Base-by-base conservation (phyloP, 2,113 vertebrate species). In the Dipodomys stephensi region DNA sequence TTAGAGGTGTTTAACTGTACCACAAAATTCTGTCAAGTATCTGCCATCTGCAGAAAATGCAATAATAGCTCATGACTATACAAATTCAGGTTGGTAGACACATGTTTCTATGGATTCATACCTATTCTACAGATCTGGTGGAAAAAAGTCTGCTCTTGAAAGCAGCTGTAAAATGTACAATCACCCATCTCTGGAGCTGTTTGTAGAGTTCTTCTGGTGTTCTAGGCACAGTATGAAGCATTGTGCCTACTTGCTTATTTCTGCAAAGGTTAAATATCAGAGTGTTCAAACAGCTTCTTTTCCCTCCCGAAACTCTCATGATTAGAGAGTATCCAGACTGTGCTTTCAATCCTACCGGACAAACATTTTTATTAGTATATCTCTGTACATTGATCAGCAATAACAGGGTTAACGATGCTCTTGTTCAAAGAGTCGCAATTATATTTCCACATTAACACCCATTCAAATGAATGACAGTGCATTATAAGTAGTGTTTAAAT, bases 391-490 rank as follows among this genome's bases (percentile, higher is more conserved):
- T 83, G 93, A 91, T 94, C 96, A 93, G 96, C 91, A 91, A 32
- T 85, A 87, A 94, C 2, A 0, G 95, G 93, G 95, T 94, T 95
- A 97, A 96, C 73, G 96, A 95, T 86, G 93, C 87, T 90, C 69
- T 96, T 32, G 89, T 76, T 85, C 95, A 83, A 81, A 88, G 92
- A 89, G 84, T 91, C 73, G 83, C 94, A 94, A 94, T 96, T 95
- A 96, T 67, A 79, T 82, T 71, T 92, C 88, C 67, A 80, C 95
- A 94, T 94, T 95, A 96, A 85, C 91, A 91, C 95, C 95, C 95
- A 93, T 95, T 94, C 96, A 87, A 84, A 94, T 95, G 95, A 97
- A 96, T 95, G 96, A 93, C 94, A 96, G 82, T 15, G 94, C 94
- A 92, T 95, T 84, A 44, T 87, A 95, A 95, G 96, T 68, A 88